Base-by-base conservation (phyloP, 2,113 vertebrate genomes). In the Tonatia bakeri region DNA sequence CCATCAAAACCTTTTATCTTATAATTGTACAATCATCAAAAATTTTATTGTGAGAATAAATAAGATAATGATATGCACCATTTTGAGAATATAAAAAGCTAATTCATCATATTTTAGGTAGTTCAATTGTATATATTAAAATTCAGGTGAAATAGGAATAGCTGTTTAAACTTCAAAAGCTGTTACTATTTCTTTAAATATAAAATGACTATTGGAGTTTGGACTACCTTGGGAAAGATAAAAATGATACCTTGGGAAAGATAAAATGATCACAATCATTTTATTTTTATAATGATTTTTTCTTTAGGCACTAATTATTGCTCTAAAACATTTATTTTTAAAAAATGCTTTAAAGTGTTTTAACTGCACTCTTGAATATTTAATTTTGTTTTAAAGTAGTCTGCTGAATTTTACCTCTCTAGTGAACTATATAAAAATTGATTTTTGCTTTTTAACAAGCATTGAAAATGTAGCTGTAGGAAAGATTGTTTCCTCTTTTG, bases 301-400 rank as follows among this genome's bases (percentile, higher is more conserved):
- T 90, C 83, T 76, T 90, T 59, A 59, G 36, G 31, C 5, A 40
- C 33, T 84, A 90, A 83, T 97, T 86, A 38, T 91, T 65, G 3
- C 15, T 93, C 11, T 83, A 26, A 56, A 93, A 50, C 13, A 86
- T 83, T 91, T 81, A 72, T 95, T 94, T 93, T 75, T 13, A 5
- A 5, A 5, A 45, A 36, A 82, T n/a, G 76, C 54, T 87, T 94
- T 94, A 75, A 90, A 85, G 20, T 83, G 9, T 75, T 96, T 96
- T 88, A 80, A 91, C 59, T 82, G 19, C 38, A 88, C 9, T 97
- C 12, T 73, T 87, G 43, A 91, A 82, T 96, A 52, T 94, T 93
- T 95, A 80, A 84, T 90, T 94, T 93, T 96, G 28, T 76, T 92
- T 94, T 75, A 94, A 95, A 90, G 89, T 85, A 64, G 47, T 65